Evolutionary conservation across 2,113 vertebrate genomes (phyloP).

Genomic region (Smithornis capensis): DNA sequence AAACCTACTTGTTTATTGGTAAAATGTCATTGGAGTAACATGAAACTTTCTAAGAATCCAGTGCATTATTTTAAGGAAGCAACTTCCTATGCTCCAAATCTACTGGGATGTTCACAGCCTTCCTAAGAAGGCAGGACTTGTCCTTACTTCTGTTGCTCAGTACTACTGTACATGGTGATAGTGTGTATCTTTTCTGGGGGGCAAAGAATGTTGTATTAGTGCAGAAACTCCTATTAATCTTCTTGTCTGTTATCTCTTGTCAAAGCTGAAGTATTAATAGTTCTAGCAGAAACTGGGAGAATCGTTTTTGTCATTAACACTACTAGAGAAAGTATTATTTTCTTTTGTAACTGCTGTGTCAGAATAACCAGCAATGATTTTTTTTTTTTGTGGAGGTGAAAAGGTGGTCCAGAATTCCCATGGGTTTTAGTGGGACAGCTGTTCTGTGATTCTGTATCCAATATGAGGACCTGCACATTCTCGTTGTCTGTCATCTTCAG

Average conservation of each 20-base stretch:
- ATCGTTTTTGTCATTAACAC: neutral
- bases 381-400: neutral
- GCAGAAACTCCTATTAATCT: neutral
- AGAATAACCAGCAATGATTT: neutral
- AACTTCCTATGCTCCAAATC: neutral
- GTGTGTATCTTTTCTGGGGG: neutral
- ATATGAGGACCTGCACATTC: neutral
- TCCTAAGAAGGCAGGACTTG: neutral
- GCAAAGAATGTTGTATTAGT: neutral
- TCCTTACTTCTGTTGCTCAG: neutral
- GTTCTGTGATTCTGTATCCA: neutral
- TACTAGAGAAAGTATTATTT: neutral
- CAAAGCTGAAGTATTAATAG: neutral
- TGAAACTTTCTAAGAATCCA: neutral
- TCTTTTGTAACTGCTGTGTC: neutral
- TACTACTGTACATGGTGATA: neutral
- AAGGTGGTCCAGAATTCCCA: neutral
- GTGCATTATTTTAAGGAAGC: neutral
- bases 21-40: neutral
- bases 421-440: neutral
- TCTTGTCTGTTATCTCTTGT: rapidly evolving
- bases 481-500: neutral
- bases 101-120: neutral
- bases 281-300: neutral
- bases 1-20: neutral